Percentiles rank a stretch among this genome's conserved stretches.
Evolutionary conservation across 2,113 vertebrate genomes (phyloP).

Genomic region (Cacatua alba): DNA sequence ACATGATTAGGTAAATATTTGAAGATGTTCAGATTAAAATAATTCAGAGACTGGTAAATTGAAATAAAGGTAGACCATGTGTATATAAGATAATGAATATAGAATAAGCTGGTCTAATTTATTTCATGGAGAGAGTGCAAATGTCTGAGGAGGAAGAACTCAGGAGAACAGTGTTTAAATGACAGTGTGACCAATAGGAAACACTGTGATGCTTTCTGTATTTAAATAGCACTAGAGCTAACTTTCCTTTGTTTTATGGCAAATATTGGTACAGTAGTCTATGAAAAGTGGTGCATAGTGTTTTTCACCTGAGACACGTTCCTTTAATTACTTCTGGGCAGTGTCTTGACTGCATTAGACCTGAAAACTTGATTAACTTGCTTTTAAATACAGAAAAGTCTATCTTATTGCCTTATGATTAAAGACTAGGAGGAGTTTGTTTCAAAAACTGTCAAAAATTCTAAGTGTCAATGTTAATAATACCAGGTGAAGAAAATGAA

Average conservation of each 20-base stretch:
- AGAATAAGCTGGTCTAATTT: not conserved
- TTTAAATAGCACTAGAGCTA: not conserved
- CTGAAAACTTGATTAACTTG: not conserved
- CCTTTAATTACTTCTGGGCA: not conserved
- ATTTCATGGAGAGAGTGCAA: not conserved
- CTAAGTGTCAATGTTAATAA: conserved; percentile 49
- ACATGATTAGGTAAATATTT: not conserved
- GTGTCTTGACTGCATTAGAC: not conserved
- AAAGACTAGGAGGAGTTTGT: not conserved
- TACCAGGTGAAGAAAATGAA: conserved; percentile 78
- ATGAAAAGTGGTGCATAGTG: not conserved
- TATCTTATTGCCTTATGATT: not conserved
- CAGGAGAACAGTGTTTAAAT: not conserved
- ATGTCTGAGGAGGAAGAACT: not conserved
- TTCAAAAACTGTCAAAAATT: not conserved
- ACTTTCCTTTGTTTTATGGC: not conserved
- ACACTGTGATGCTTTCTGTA: not conserved
- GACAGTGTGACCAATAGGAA: not conserved
- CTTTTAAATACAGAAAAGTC: not conserved
- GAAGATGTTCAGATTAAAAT: not conserved
- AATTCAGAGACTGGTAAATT: not conserved
- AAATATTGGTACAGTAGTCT: not conserved
- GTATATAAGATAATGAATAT: not conserved
- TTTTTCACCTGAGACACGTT: not conserved
- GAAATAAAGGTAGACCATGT: not conserved